Base-by-base conservation (phyloP, 30 jellyfish, hydroid and myxozoan genomes). In the Sanderia malayensis region DNA sequence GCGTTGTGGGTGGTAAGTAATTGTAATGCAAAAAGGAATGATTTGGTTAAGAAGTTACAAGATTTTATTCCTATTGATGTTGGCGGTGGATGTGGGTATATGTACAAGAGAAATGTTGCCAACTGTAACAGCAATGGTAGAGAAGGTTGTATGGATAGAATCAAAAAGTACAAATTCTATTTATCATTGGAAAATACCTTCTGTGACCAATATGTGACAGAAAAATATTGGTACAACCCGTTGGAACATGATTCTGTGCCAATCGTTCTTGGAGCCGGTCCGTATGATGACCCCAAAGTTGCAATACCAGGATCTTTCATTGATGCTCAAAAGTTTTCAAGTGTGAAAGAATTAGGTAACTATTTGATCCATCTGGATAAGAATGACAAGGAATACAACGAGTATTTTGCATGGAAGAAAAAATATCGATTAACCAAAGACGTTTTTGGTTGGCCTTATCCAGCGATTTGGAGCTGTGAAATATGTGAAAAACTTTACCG, bases 251-350 rank as follows among this genome's bases (percentile, higher is more conserved):
- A 69, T 3, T 4, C 68, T 29, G 82, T 82, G 27, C 94, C 94
- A 13, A 68, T 82, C 58, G 94, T 82, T 3, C 45, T 82, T 72
- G 94, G 94, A 0, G 94, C 69, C 17, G 94, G 81, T 13, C 81
- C 80, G 0, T 82, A 82, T 61, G 41, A 67, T 11, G 30, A 58
- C 31, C 33, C 46, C 1, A 71, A 73, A 25, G 87, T 49, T 53
- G 82, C 72, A 9, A 77, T 77, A 20, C 89, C 89, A 1, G 85
- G 85, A 28, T 77, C 89, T 1, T 77, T 44, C 28, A 77, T 77
- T 18, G 61, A 77, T 44, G 89, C 74, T 0, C 22, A 47, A 34
- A 44, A 77, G 6, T 77, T 77, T 32, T n/a, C 26, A 13, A 47
- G 89, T 15, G 81, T 71, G 11, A 61, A 72, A 30, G 82, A 70